phyloP scores from a whole-genome alignment of 2,113 vertebrate genomes.

The Anarhynchus alexandrinus region DNA sequence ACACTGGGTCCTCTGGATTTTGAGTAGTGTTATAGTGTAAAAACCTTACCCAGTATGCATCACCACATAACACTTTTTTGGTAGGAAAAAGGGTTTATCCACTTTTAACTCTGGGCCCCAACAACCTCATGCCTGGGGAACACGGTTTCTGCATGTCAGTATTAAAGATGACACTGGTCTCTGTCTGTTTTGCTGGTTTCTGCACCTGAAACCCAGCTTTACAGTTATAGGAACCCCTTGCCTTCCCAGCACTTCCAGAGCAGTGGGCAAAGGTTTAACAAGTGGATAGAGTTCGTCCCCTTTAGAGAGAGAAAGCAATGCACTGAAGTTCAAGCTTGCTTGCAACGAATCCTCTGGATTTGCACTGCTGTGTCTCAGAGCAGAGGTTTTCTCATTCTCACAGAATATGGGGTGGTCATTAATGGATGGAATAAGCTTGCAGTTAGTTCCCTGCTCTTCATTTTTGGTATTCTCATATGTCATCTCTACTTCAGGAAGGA shows the following conservation, averaged over 20 bases:
- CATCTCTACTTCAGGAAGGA: constrained; percentile 36
- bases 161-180: not conserved
- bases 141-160: rapidly evolving
- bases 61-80: too few relatives aligned
- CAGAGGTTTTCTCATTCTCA: not conserved
- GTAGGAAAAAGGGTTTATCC: not conserved
- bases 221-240: not conserved
- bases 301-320: not conserved
- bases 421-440: not conserved
- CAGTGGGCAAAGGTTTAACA: not conserved
- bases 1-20: not conserved
- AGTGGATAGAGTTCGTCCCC: not conserved
- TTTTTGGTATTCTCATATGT: not conserved
- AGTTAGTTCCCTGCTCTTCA: not conserved
- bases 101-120: not conserved
- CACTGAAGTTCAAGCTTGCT: not conserved
- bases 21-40: not conserved
- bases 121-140: not conserved
- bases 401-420: not conserved
- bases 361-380: not conserved
- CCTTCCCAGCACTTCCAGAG: not conserved
- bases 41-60: not conserved
- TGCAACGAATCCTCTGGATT: not conserved
- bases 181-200: not conserved
- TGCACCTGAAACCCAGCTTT: not conserved